Conservation (phyloP, 2,888 invertebrate genomes). For the Gastrophysa polygoni region DNA sequence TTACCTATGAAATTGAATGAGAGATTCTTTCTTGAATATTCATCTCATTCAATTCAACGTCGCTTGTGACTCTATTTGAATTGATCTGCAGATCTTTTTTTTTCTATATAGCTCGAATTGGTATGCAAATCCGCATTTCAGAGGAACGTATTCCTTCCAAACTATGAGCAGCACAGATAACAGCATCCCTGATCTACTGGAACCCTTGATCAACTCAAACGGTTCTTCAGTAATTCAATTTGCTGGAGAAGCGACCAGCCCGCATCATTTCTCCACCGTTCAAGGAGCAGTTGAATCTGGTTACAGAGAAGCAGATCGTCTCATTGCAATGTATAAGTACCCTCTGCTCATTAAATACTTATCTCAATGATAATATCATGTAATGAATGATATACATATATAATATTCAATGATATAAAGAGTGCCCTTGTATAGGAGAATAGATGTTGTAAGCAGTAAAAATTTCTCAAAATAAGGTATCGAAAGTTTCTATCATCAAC, state of each 20-base stretch:
- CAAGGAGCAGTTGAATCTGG: conserved; percentile 61
- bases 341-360: too few relatives aligned
- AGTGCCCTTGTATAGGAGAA: too few relatives aligned
- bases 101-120: conserved; percentile 42
- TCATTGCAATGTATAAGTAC: conserved; percentile 34
- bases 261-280: conserved; percentile 57
- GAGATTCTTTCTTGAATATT: too few relatives aligned
- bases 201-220: conserved; percentile 33
- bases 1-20: too few relatives aligned
- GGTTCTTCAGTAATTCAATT: conserved; percentile 61
- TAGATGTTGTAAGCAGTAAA: too few relatives aligned
- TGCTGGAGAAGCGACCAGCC: conserved; percentile 64
- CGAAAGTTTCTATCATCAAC: too few relatives aligned
- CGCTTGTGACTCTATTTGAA: too few relatives aligned
- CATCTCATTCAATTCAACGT: too few relatives aligned
- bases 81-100: conserved; percentile 17
- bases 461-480: too few relatives aligned
- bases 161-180: conserved; percentile 22
- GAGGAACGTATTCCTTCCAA: conserved; percentile 43
- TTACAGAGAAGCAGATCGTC: conserved; percentile 57
- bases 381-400: too few relatives aligned
- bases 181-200: conserved; percentile 12
- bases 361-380: too few relatives aligned
- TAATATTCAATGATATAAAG: too few relatives aligned
- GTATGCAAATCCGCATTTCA: conserved; percentile 43